These are phyloP conservation scores for Typhlichthys eigenmanni DNA, from an alignment of 2,797 vertebrate species.

Conservation along the genomic window DNA sequence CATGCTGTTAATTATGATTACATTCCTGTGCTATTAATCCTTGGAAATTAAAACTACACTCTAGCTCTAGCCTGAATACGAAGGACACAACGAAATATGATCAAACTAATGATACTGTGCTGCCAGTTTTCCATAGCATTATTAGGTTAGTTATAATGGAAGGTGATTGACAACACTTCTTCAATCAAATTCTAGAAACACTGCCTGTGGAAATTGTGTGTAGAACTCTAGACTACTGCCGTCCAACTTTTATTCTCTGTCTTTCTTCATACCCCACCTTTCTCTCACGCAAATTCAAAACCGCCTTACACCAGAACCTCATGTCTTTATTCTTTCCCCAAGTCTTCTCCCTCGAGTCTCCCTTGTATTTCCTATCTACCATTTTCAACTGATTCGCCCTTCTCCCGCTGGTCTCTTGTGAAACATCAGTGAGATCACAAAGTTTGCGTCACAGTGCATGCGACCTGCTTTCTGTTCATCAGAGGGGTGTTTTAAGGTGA, in stretches of 20 bases:
- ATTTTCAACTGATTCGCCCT: conserved; percentile 47
- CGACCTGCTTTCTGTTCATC: conserved; percentile 27
- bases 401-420: conserved; percentile 59
- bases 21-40: too few species aligned
- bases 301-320: conserved; percentile 8
- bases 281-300: conserved; percentile 21
- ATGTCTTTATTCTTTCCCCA: conserved; percentile 38
- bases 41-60: too few species aligned
- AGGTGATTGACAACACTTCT: too few species aligned
- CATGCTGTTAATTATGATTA: too few species aligned
- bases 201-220: too few species aligned
- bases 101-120: too few species aligned
- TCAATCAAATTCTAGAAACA: too few species aligned
- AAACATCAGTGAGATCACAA: conserved; percentile 62
- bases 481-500: conserved; percentile 32
- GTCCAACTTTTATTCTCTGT: background rate
- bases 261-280: background rate
- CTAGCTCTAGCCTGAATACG: too few species aligned
- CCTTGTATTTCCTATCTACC: conserved; percentile 26
- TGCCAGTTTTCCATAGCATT: too few species aligned
- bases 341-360: conserved; percentile 43
- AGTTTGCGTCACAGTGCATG: conserved; percentile 35
- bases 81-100: too few species aligned
- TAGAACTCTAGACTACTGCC: background rate
- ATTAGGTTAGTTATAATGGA: too few species aligned